Evolutionary conservation across 2,888 invertebrate genomes (phyloP).

Genomic region (Agonopterix alstromeriana): DNA sequence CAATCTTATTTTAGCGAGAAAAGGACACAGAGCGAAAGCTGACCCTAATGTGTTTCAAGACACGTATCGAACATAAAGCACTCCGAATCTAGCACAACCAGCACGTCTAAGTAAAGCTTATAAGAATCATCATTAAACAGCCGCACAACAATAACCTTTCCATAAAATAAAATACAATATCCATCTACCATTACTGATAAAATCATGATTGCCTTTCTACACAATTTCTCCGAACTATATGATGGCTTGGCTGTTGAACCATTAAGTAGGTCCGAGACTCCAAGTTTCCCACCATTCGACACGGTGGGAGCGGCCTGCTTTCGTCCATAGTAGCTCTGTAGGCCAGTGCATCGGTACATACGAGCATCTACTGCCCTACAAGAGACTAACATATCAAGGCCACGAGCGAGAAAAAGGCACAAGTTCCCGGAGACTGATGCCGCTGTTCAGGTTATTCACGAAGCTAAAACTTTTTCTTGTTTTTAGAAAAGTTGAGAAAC

Average conservation of each 20-base stretch:
- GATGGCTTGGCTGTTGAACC: constrained; percentile 5
- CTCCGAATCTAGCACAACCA: too few species aligned
- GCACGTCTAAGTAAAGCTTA: too few species aligned
- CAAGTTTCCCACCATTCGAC: constrained; percentile 55
- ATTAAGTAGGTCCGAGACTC: constrained; percentile 21
- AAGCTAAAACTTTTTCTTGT: too few species aligned
- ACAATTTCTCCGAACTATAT: background rate
- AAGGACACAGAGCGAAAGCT: too few species aligned
- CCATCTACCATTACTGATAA: background rate
- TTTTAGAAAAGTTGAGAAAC: too few species aligned
- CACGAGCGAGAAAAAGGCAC: constrained; percentile 44
- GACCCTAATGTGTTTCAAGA: too few species aligned
- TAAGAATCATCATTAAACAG: too few species aligned
- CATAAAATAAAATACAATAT: background rate
- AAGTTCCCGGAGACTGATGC: constrained; percentile 10
- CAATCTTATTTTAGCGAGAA: too few species aligned
- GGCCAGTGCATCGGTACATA: constrained; percentile 8
- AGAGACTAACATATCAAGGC: constrained; percentile 42
- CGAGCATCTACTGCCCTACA: constrained; percentile 53
- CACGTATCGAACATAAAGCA: too few species aligned
- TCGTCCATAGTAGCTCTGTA: constrained; percentile 41
- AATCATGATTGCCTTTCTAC: too few species aligned
- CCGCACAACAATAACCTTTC: too few species aligned
- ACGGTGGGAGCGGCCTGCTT: constrained; percentile 55
- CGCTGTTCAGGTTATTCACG: constrained; percentile 44